These are phyloP conservation scores for Simalia tracyae DNA, from an alignment of 2,797 vertebrate genomes.

Conservation along the genomic window DNA sequence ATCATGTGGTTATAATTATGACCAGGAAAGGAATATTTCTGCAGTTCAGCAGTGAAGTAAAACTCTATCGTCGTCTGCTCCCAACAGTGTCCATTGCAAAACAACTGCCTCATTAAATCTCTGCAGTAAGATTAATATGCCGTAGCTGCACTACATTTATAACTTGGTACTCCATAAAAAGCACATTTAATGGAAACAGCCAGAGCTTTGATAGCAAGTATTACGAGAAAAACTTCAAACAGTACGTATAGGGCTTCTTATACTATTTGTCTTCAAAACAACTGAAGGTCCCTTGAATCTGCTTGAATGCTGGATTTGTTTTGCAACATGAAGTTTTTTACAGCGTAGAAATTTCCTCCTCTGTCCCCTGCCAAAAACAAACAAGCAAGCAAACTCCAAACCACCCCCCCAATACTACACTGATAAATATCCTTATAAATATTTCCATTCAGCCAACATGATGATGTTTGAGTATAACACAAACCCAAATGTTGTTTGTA, in stretches of 20 bases:
- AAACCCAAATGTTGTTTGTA: too few species aligned
- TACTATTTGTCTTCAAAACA: constrained; percentile 52
- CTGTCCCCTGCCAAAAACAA: background rate
- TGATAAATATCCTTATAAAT: too few species aligned
- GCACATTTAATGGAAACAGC: constrained; percentile 80
- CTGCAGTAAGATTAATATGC: constrained; percentile 86
- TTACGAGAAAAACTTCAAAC: constrained; percentile 82
- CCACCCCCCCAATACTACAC: too few species aligned
- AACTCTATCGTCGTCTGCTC: constrained; percentile 88
- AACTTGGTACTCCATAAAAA: constrained; percentile 86
- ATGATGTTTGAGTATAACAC: too few species aligned
- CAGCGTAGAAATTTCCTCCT: background rate
- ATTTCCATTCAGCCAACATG: background rate
- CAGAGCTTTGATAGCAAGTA: constrained; percentile 81
- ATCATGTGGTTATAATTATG: constrained; percentile 97
- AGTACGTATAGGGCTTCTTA: constrained; percentile 64
- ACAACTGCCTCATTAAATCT: constrained; percentile 97
- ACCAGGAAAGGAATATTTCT: constrained; percentile 84
- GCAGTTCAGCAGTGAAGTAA: constrained; percentile 88
- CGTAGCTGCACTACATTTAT: constrained; percentile 84
- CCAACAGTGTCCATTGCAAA: constrained; percentile 88
- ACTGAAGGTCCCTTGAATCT: constrained; percentile 41
- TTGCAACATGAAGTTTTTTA: background rate
- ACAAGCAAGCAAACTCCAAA: background rate
- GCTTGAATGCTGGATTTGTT: background rate